A percentile compares a stretch with the other conserved stretches of the same genome.
phyloP scores from a whole-genome alignment of 2,888 invertebrate genomes.

The Heliconius erato region DNA sequence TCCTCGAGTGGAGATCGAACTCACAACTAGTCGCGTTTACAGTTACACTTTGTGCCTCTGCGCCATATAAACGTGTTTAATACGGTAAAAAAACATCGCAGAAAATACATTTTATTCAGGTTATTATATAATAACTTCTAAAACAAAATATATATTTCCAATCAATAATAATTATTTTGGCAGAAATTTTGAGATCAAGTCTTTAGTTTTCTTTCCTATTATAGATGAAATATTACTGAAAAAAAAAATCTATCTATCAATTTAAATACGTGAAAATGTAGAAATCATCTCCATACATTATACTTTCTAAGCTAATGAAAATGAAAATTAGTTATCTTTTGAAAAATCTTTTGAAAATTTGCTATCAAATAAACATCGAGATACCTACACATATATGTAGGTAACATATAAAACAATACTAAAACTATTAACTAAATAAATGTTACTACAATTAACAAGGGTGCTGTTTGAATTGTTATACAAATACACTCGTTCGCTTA shows the following conservation, averaged over 20 bases:
- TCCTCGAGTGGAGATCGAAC: too few relatives aligned
- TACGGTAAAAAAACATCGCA: too few relatives aligned
- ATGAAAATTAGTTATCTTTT: not conserved
- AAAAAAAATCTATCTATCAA: too few relatives aligned
- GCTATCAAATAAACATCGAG: not conserved
- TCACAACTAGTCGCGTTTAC: too few relatives aligned
- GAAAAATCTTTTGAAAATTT: too few relatives aligned
- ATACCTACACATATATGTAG: too few relatives aligned
- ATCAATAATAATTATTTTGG: not conserved
- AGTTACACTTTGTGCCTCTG: too few relatives aligned
- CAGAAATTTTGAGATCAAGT: not conserved
- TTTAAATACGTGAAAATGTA: too few relatives aligned
- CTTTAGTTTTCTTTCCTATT: too few relatives aligned
- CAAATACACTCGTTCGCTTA: not conserved
- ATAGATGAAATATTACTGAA: too few relatives aligned
- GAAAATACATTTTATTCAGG: not conserved
- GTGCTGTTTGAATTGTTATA: not conserved
- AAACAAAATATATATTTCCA: not conserved
- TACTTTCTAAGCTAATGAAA: too few relatives aligned
- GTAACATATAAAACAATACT: not conserved
- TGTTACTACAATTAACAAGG: not conserved
- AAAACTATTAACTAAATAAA: slow-evolving; percentile 12
- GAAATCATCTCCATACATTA: not conserved
- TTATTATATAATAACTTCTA: not conserved
- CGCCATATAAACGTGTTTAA: too few relatives aligned